Evolutionary conservation across 2,797 vertebrate genomes (phyloP), one percentile per base, ranked within the genome.

Genomic region (Tragopan temminckii): DNA sequence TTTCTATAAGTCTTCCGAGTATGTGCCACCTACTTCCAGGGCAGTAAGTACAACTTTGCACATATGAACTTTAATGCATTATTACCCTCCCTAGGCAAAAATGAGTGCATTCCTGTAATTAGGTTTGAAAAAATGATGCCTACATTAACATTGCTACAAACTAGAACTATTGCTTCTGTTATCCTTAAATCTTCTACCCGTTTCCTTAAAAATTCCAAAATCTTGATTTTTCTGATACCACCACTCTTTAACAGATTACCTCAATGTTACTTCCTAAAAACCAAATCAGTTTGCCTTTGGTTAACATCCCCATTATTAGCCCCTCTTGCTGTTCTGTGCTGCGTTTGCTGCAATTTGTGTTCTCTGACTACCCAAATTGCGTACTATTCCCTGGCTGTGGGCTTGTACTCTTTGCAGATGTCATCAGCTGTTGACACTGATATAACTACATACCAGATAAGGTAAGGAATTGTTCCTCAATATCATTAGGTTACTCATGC

Each of bases 1-100:
- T 59, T 29, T 57, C 55, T 40, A 31, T 10, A 10, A 66, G 79
- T 48, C 46, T 71, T 43, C 29, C 5, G 4, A 3, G 57, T 31
- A 7, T 7, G 31, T 23, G n/a, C 24, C 13, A 10, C 31, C 10
- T 6, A 0, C n/a, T 21, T 4, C 66, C 27, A 36, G 35, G 68
- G 66, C 62, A 72, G 29, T 12, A 45, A 66, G 62, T 36, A 33
- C 63, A 67, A 1, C 35, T 20, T 10, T 6, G 8, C 25, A 4
- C 8, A 18, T 0, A 0, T 9, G 55, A 25, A 25, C 10, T 0
- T 15, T 0, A 3, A 12, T 4, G 46, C 8, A 1, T 7, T 8
- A 7, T 9, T 17, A 46, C 76, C 53, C 53, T 66, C 29, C 38
- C 13, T 11, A 9, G 19, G 15, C 24, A 29, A 5, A 35, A 59